Evolutionary conservation across 2,797 vertebrate genomes (phyloP), one percentile per base, ranked within the genome.

Genomic region (Chaunax sp.): DNA sequence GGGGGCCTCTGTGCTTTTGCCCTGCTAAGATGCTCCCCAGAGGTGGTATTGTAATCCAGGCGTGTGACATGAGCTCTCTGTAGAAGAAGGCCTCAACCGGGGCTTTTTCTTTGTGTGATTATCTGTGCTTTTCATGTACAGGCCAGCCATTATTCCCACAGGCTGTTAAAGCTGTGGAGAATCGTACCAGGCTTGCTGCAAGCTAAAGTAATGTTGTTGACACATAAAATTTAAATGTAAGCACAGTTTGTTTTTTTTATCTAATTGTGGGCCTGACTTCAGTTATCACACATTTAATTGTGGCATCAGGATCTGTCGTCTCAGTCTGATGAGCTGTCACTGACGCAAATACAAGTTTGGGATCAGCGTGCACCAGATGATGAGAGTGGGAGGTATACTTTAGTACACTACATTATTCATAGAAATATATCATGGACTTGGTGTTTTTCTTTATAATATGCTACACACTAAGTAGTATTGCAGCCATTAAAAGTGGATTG

Each of bases 51-150:
- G 80, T 87, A 87, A 83, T 86, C 76, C 81, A 23, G 45, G 72
- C 9, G n/a, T 66, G 71, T 83, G 81, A 85, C 86, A 87, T 43
- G 10, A 81, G 84, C 66, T 74, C 73, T 86, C 65, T 73, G 70
- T 72, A 68, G 80, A 81, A n/a, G n/a, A 19, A 74, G 69, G 71
- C 73, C 69, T 81, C 79, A 70, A 74, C 83, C 26, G 0, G 28
- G 55, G 75, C 53, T 82, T 77, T 75, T 52, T 79, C 74, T 90
- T 83, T 87, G 78, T 86, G 68, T 74, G 76, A 88, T 87, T 85
- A 86, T 90, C 83, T 80, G 62, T 9, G 41, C 63, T 77, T 82
- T 88, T 83, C 45, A 84, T 86, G 87, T 85, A 60, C 43, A 62
- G 72, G 71, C 72, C 79, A 75, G 60, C 72, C 71, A 49, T 81